Conservation (phyloP, 2,797 vertebrate genomes). For the Enteromius trimaculatus region DNA sequence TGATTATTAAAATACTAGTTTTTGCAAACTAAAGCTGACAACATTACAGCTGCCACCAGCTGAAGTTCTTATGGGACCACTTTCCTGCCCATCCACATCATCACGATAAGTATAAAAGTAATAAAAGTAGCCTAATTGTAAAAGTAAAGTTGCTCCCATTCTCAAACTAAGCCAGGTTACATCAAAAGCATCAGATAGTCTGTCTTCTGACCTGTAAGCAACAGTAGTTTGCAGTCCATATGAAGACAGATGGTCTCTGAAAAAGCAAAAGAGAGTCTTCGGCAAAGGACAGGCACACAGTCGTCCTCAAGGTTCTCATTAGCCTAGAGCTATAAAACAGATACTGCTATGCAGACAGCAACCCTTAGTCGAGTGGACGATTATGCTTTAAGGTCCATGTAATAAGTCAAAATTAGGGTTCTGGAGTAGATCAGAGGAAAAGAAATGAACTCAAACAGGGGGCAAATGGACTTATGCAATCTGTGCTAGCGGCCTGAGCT, state of each 20-base stretch:
- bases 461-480: not conserved
- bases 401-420: conserved; percentile 59
- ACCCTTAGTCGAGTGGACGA: conserved; percentile 26
- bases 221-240: conserved; percentile 20
- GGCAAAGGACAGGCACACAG: conserved; percentile 10
- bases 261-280: conserved; percentile 12
- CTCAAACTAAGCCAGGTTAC: not conserved
- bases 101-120: not conserved
- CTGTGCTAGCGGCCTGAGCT: not conserved
- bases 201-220: conserved; percentile 14
- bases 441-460: not conserved
- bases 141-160: not conserved
- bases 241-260: conserved; percentile 19
- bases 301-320: conserved; percentile 37
- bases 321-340: conserved; percentile 11
- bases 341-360: conserved; percentile 19
- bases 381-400: conserved; percentile 60
- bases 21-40: not conserved
- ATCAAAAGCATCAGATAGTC: conserved; percentile 4
- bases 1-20: not conserved
- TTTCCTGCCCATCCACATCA: not conserved
- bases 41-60: not conserved
- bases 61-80: not conserved
- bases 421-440: conserved; percentile 53
- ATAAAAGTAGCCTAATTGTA: not conserved